Evolutionary conservation across 2,888 invertebrate genomes (phyloP), one percentile per base, ranked within the genome.

Genomic region (Agelastica alni): DNA sequence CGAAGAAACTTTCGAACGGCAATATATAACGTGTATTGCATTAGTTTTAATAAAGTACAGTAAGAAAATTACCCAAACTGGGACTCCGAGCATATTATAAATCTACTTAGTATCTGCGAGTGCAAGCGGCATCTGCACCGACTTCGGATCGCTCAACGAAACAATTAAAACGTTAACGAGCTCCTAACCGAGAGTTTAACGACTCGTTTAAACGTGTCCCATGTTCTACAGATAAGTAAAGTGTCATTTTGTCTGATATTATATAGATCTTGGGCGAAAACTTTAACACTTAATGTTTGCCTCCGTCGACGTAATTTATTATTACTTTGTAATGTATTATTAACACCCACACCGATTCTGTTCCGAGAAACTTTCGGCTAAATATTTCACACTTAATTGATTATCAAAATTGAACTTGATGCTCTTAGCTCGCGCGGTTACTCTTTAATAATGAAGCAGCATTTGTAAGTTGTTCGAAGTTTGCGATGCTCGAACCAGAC

Each of bases 121-220:
- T 62, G 63, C 61, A 64, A 46, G 58, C 55, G 51, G 64, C 70
- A 71, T 69, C 70, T 70, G 70, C 66, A 65, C 65, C 64, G 66
- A 68, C 63, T 69, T 67, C 66, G 66, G 69, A 70, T 70, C 70
- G 71, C 71, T 70, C 70, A 68, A 63, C 71, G 70, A 73, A 72
- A 72, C 71, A 72, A 74, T 74, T 74, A 73, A 73, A 74, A 72
- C 70, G 67, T 72, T 73, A 74, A 74, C 72, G 72, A 73, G 72
- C 67, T 70, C 69, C 70, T 71, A 73, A 72, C 72, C 70, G 70
- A 67, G 67, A 71, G 67, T 67, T 71, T 73, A 73, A 74, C 70
- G 72, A 71, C 70, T 70, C 70, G 70, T 69, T 72, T 66, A 67
- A 70, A 71, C 67, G 66, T 70, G 68, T 68, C 53, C 57, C 54